Base-by-base conservation (phyloP, 2,888 invertebrate species). In the Heliconius ismenius region DNA sequence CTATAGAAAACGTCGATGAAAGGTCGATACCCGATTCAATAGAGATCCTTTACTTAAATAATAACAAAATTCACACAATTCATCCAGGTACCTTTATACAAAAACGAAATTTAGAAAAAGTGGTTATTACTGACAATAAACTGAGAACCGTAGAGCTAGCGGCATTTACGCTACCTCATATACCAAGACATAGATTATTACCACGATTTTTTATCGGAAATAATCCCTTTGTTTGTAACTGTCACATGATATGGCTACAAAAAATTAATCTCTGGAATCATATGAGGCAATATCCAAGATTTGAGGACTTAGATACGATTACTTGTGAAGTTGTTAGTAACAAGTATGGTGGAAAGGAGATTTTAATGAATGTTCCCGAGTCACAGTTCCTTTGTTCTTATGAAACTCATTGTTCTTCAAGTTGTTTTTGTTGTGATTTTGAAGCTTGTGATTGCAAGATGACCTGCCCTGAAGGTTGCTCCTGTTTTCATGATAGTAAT, bases 361-460 rank as follows among this genome's bases (percentile, higher is more conserved):
- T 96, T 65, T 88, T 97, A 81, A 94, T 96, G 86, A 96, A 96
- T 85, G 94, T 97, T 83, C 96, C 96, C 83, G 95, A 96, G 79
- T 96, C 96, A 82, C 96, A 97, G 88, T 97, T 97, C 88, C 95
- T 97, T 83, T 98, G 97, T 88, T 96, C 96, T 21, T 97, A 97
- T 91, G 96, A 96, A 86, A 96, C 96, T 73, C 97, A 97, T 88
- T 98, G 98, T 90, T 97, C 97, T 85, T 96, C 97, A 21, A 94
- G 97, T 80, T 98, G 98, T 88, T 97, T 97, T 86, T 98, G 98
- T 89, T 98, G 98, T 88, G 97, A 97, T 84, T 98, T 97, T 90
- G 97, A 97, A 88, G 97, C 97, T 64, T 98, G 98, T 87, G 98
- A 98, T 90, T 98, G 98, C 90, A 97, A 97, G 93, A 97, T 97